Evolutionary conservation across 2,888 invertebrate genomes (phyloP), one percentile per base, ranked within the genome.

Genomic region (Watsonalla binaria): DNA sequence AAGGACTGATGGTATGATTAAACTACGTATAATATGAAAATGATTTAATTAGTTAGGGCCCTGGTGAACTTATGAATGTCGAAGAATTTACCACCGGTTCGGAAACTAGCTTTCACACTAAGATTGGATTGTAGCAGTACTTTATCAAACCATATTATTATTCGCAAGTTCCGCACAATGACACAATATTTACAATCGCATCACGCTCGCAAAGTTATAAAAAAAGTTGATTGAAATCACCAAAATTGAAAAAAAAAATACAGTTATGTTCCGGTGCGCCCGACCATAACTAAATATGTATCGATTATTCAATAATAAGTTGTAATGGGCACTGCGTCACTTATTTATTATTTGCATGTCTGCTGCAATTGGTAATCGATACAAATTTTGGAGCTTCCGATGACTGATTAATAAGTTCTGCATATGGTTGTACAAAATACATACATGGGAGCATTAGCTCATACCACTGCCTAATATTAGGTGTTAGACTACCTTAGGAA

Each of bases 191-290:
- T 67, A 63, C 61, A 80, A 70, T 67, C 74, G 52, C 57, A 61
- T 68, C 78, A 75, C 75, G 74, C 55, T 55, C 55, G 51, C 54
- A 51, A 53, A 69, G 75, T 76, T 74, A 72, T 64, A 60, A 69
- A 74, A 75, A 73, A 68, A 70, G 58, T 60, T 55, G 60, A 60
- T 61, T 62, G 60, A 60, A 61, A 59, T 66, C 61, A 66, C 65
- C 57, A 59, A 67, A 63, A 64, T 61, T 64, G 63, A 62, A 60
- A 62, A 45, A 37, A 60, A 56, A 62, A 50, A 56, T 58, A 52
- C 76, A 70, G 76, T 68, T 74, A 78, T 72, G 78, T 85, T 84
- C 86, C 86, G 85, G 82, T 78, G 65, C 64, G 56, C 61, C 59
- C 69, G 66, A 76, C 68, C 70, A 71, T 78, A 78, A 61, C 70